phyloP scores from a whole-genome alignment of 2,888 invertebrate genomes.

The Athalia cordata region DNA sequence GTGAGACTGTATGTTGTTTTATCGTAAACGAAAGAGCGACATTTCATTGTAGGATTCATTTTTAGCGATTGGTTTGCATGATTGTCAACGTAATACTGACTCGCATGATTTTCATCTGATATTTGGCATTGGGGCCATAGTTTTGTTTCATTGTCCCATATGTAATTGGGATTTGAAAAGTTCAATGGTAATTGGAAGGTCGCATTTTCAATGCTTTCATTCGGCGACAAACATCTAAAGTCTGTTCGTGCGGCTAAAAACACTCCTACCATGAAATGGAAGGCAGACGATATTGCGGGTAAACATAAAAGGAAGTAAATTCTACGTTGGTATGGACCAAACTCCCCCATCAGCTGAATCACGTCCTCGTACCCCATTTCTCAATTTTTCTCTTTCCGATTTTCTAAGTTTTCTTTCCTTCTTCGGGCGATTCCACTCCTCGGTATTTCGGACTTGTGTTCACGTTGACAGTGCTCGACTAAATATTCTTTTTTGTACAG shows the following conservation, averaged over 20 bases:
- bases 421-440: background rate
- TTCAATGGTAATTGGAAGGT: slow-evolving; percentile 73
- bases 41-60: slow-evolving; percentile 60
- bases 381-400: background rate
- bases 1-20: slow-evolving; percentile 78
- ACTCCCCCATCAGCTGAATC: slow-evolving; percentile 81
- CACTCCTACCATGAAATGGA: slow-evolving; percentile 84
- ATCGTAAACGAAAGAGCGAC: slow-evolving; percentile 79
- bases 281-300: slow-evolving; percentile 83
- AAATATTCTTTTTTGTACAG: too few species aligned
- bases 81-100: background rate
- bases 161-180: slow-evolving; percentile 75
- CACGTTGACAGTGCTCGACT: background rate
- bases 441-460: background rate
- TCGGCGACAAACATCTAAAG: slow-evolving; percentile 78
- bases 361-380: slow-evolving; percentile 84
- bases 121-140: slow-evolving; percentile 76
- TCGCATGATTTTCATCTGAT: background rate
- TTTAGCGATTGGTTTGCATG: background rate
- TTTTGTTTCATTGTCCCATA: slow-evolving; percentile 73
- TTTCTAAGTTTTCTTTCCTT: background rate
- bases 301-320: slow-evolving; percentile 82
- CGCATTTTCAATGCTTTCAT: slow-evolving; percentile 75
- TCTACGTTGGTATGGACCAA: slow-evolving; percentile 82
- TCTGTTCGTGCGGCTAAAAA: slow-evolving; percentile 81